Evolutionary conservation across 2,888 invertebrate genomes (phyloP).

Genomic region (Dendrolimus pini): DNA sequence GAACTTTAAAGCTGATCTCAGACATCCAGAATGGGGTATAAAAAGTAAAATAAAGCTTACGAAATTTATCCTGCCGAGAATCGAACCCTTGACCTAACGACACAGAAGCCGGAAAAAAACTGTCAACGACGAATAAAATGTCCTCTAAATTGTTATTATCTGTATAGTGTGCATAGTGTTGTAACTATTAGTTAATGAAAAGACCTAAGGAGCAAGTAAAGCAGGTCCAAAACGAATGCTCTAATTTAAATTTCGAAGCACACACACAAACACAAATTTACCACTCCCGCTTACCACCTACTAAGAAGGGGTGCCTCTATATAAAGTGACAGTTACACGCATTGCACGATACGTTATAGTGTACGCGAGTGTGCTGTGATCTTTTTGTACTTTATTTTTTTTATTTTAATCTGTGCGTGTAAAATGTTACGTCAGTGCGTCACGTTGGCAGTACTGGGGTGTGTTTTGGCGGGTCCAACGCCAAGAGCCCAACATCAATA

Average conservation of each 20-base stretch:
- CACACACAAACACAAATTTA: conserved; percentile 18
- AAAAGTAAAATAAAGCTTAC: no score
- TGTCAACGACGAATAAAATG: no score
- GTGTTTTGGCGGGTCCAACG: conserved; percentile 41
- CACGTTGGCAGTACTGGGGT: conserved; percentile 54
- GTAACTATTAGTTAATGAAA: not conserved
- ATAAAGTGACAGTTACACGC: conserved; percentile 64
- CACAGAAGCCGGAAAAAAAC: no score
- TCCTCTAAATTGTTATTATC: no score
- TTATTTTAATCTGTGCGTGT: conserved; percentile 40
- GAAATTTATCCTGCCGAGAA: no score
- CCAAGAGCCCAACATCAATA: conserved; percentile 52
- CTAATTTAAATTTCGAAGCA: conserved; percentile 27
- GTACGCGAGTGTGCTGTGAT: conserved; percentile 55
- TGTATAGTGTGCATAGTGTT: no score
- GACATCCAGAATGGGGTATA: no score
- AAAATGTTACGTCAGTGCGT: conserved; percentile 60
- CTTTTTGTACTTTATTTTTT: conserved; percentile 25
- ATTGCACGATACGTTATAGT: conserved; percentile 48
- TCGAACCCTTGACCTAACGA: no score
- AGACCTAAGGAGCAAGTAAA: conserved; percentile 7
- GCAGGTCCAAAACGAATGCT: conserved; percentile 18
- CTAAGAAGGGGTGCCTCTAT: conserved; percentile 68
- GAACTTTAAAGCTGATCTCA: no score
- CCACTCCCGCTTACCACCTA: conserved; percentile 46